These are phyloP conservation scores for Trichosurus vulpecula DNA, from an alignment of 2,797 vertebrate genomes.

Conservation along the genomic window DNA sequence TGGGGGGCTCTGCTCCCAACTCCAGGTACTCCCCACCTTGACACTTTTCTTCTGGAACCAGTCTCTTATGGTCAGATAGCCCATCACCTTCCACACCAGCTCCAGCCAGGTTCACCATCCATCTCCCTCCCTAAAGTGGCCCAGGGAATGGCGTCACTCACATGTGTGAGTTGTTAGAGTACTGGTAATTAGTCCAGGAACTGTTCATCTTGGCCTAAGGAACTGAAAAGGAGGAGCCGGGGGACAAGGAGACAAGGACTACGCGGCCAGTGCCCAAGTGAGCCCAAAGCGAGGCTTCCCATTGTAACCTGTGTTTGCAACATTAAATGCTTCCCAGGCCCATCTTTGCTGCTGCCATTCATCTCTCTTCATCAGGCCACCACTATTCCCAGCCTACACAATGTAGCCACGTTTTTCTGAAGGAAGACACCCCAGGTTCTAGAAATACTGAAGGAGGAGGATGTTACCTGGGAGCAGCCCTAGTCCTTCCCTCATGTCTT, in stretches of 20 bases:
- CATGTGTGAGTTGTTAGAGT: neutral
- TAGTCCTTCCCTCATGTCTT: neutral
- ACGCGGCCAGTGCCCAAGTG: neutral
- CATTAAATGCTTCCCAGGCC: neutral
- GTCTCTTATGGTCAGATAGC: neutral
- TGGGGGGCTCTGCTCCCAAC: neutral
- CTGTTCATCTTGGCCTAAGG: neutral
- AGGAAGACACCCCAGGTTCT: neutral
- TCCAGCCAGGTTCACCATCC: neutral
- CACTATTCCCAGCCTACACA: neutral
- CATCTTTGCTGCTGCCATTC: neutral
- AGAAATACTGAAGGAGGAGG: neutral
- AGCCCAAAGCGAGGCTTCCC: neutral
- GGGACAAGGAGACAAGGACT: neutral
- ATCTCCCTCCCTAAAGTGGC: neutral
- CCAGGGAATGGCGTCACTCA: neutral
- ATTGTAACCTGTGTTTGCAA: neutral
- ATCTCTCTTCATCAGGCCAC: neutral
- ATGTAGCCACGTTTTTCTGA: neutral
- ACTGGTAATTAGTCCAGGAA: no score
- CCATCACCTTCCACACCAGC: neutral
- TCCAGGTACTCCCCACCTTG: neutral
- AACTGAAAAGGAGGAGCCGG: neutral
- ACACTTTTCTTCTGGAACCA: neutral
- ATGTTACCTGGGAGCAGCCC: neutral